Base-by-base conservation (phyloP, 2,797 vertebrate species). In the Sebastes hopkinsi region DNA sequence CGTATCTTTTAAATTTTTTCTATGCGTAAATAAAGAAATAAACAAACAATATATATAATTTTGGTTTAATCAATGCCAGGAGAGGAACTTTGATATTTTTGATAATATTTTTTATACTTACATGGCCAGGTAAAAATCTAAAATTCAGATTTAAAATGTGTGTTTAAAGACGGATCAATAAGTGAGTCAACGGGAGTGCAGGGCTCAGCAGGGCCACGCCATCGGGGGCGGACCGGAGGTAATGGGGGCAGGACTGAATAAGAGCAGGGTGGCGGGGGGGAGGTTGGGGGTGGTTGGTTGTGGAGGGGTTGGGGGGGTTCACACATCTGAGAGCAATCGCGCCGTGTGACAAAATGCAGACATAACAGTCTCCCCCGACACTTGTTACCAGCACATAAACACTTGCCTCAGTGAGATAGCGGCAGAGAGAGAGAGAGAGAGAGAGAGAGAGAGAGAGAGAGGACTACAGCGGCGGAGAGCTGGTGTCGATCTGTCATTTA, bases 331-430 rank as follows among this genome's bases (percentile, higher is more conserved):
- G 94, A 96, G 88, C 94, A 95, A 94, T 92, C 94, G 91, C 71
- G 83, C 23, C 68, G 75, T 86, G 85, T 97, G 96, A 97, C 92
- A 88, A 94, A 96, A 88, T 88, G 85, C 97, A 97, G 97, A 95
- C 96, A 84, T 92, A 87, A 96, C 91, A 92, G 85, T 91, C 95
- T 91, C 87, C 93, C 93, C 92, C 94, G 92, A 95, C 96, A 97
- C 97, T 97, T 97, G 96, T 96, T 97, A 95, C 94, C 90, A 92
- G 94, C 95, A 90, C 95, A 96, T 97, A 97, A 97, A 97, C 97
- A 97, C 96, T 97, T 94, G 92, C 95, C 90, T 92, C 79, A 77
- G 91, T 59, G 58, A 95, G 96, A 96, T 92, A 94, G 1, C 54
- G 71, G 87, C 6, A 20, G 91, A 81, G 92, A 75, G 32, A 10